Evolutionary conservation across 2,888 invertebrate species (phyloP).

Genomic region (Drosophila siamana): DNA sequence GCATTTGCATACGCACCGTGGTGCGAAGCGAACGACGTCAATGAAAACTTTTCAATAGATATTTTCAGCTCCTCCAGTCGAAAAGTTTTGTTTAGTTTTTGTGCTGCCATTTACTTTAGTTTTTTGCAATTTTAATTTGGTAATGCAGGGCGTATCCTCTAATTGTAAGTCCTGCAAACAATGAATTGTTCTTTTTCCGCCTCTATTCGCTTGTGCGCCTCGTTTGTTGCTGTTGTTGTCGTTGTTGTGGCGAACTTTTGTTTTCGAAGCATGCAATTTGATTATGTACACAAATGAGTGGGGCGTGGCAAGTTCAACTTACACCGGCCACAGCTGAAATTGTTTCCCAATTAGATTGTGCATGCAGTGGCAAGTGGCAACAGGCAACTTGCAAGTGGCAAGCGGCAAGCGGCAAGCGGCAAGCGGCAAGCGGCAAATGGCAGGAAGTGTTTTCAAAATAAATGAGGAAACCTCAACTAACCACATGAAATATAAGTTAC

Average conservation of each 20-base stretch:
- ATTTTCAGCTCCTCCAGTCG: constrained; percentile 11
- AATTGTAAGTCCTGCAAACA: constrained; percentile 66
- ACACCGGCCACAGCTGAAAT: constrained; percentile 45
- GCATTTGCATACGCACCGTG: constrained; percentile 75
- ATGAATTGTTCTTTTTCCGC: constrained; percentile 36
- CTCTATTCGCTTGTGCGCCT: background rate
- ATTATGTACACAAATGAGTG: constrained; percentile 69
- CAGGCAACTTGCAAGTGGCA: background rate
- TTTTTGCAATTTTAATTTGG: constrained; percentile 72
- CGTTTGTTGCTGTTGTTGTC: too few relatives aligned
- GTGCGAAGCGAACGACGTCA: constrained; percentile 44
- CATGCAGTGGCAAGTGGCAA: background rate
- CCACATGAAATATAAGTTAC: constrained; percentile 1
- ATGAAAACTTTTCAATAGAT: constrained; percentile 50
- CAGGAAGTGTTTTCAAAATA: background rate
- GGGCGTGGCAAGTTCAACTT: constrained; percentile 60
- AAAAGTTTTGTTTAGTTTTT: constrained; percentile 64
- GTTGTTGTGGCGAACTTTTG: constrained; percentile 9
- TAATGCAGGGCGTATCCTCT: constrained; percentile 68
- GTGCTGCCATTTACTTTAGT: constrained; percentile 23
- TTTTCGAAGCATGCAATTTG: constrained; percentile 55
- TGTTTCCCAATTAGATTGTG: constrained; percentile 42
- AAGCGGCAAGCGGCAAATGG: background rate
- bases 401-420: background rate
- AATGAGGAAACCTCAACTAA: background rate